Base-by-base conservation (phyloP, 2,113 vertebrate species). In the Atractosteus spatula region DNA sequence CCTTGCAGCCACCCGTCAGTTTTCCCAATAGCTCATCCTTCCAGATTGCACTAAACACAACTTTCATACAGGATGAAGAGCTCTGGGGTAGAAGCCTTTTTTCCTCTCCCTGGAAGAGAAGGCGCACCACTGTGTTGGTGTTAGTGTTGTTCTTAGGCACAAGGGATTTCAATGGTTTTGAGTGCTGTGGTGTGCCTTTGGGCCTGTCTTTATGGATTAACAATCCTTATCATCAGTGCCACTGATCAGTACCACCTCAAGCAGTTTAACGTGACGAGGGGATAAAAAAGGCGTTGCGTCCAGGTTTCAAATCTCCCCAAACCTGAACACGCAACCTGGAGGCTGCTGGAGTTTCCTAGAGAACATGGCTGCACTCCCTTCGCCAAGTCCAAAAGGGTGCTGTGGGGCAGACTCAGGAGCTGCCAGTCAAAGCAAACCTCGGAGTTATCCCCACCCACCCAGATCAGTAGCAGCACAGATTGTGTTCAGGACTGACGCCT, bases 101-200 rank as follows among this genome's bases (percentile, higher is more conserved):
- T 62, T 68, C n/a, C n/a, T 69, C 13, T 14, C 65, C 74, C 41
- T 62, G 54, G 29, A 29, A 29, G 72, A 74, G 70, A 43, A 29
- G 29, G 29, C 29, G 29, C 29, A 29, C 29, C 29, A 29, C 29
- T 29, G 29, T 29, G 29, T 81, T 83, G 80, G 59, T 85, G 86
- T 87, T 72, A 75, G 59, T 65, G 75, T 1, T 29, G 29, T n/a
- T 42, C 78, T 69, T 66, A 55, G 75, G 75, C 82, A 77, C 56
- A 79, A 71, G 72, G 10, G 45, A 78, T 29, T 29, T 29, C 29
- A 29, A 29, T 29, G 29, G 29, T 2, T 29, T 29, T 29, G 29
- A 29, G 29, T 2, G 29, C 29, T 2, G 29, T 29, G 29, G 29
- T 29, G 29, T 29, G 29, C 29, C 29, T 29, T 29, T 29, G 29